Percentiles rank a stretch among this genome's conserved stretches.
Evolutionary conservation across 2,113 vertebrate genomes (phyloP).

Genomic region (Hassar affinis): DNA sequence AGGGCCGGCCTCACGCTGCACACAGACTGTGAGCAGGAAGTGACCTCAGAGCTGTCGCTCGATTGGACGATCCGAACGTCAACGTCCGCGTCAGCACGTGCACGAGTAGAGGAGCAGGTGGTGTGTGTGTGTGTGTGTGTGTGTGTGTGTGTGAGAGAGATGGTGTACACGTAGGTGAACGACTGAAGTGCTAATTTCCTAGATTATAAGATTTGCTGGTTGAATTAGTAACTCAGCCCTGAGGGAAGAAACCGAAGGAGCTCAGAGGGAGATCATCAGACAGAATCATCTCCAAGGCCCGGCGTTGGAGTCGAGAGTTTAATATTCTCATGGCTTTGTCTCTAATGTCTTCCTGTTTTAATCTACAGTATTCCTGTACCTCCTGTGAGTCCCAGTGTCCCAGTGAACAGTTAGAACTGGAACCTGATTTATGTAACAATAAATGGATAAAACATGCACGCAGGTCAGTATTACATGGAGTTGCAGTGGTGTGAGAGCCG

Average conservation of each 20-base stretch:
- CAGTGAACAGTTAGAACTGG: no score
- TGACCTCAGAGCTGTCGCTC: background rate
- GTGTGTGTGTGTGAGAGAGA: no score
- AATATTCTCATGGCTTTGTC: background rate
- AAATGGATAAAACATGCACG: no score
- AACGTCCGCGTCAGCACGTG: no score
- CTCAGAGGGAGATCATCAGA: constrained; percentile 4
- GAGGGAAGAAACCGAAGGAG: constrained; percentile 33
- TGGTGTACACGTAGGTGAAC: background rate
- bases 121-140: background rate
- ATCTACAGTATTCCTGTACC: no score
- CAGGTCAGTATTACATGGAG: no score
- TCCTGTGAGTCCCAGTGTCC: no score
- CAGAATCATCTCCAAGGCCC: background rate
- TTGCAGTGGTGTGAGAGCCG: no score
- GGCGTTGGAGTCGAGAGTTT: background rate
- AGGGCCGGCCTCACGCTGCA: constrained; percentile 24
- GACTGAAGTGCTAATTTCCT: constrained; percentile 36
- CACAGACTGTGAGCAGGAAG: constrained; percentile 20
- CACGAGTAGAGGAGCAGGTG: constrained; percentile 38
- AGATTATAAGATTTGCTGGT: constrained; percentile 49
- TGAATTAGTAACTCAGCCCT: constrained; percentile 35
- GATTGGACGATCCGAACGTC: constrained; percentile 5
- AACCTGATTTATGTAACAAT: no score
- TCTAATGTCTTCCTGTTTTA: background rate